Evolutionary conservation across 2,888 invertebrate species (phyloP), one percentile per base, ranked within the genome.

Genomic region (Cryptocephalus moraei): DNA sequence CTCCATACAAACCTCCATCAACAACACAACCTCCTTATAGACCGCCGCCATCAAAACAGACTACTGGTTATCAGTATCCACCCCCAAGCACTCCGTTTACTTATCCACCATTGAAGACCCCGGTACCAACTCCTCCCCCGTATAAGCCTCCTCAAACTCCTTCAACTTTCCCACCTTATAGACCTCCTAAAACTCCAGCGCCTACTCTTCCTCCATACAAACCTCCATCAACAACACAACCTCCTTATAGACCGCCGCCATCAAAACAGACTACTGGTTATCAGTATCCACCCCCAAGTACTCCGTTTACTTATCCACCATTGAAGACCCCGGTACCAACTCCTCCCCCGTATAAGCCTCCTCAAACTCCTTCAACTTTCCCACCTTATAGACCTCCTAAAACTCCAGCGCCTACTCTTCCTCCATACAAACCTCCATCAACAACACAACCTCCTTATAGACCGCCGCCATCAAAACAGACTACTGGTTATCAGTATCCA

Each of bases 321-420:
- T 9, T 3, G 2, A 14, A 39, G 3, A 14, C 39, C 8, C 10
- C 36, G 2, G 11, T 36, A 11, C 31, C 36, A 9, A 11, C 10
- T 13, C 38, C 12, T 34, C 31, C 36, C 34, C 46, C 49, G n/a
- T 33, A 32, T 4, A 50, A 48, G 14, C 44, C 49, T 33, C 46
- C 43, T 49, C 38, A 1, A 49, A 47, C 50, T 12, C 36, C 52
- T 32, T 50, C 51, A 12, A 48, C 52, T 8, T 36, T 39, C 32
- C 56, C 57, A n/a, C 52, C 55, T 33, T 52, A 48, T 45, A 47
- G 51, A 47, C 53, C 54, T 42, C 49, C 55, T 13, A 2, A 22
- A 22, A 22, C 22, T 4, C 6, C 6, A 22, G 42, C 22, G 4
- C 47, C 52, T 13, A 46, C 47, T n/a, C 44, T 42, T 4, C 50